Evolutionary conservation across 2,888 invertebrate genomes (phyloP), one percentile per base, ranked within the genome.

Genomic region (Octonoba sinensis): DNA sequence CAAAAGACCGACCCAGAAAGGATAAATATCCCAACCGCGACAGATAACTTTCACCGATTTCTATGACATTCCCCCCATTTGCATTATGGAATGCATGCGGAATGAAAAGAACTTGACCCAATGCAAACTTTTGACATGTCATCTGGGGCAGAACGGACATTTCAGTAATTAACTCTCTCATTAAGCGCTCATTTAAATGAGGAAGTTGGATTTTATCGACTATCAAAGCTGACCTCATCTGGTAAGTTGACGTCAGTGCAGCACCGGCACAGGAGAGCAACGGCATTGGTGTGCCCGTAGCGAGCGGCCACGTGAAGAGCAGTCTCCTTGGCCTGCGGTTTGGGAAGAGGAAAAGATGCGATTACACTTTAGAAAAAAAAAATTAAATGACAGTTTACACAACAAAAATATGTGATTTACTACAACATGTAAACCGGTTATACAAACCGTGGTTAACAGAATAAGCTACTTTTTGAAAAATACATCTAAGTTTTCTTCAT

Each of bases 221-320:
- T 6, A 3, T 60, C 13, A 24, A 20, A 49, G 47, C 77, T 86
- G 85, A 91, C 91, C 87, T 90, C 89, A 86, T 91, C 91, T 77
- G 89, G 89, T 20, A 89, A 85, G 86, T 91, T 90, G 64, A 90
- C 87, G 85, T 90, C 88, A 16, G 88, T 87, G 47, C 88, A 88
- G 73, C 86, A 85, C 57, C 85, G 84, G 75, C 90, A 88, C 65
- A 91, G 87, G 79, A 88, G 88, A 62, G 90, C 88, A 64, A 90
- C 89, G 2, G 90, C 88, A 24, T 88, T 86, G 11, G 88, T 87
- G 84, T 91, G 91, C 22, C 90, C 90, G 86, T 90, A 91, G 18
- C 90, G 87, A 6, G 91, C 91, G n/a, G 92, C 92, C 73, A 92
- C 90, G 86, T 93, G 93, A 59, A 92, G 87, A 27, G 92, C 90